These are phyloP conservation scores for Campoplex nolae DNA, from an alignment of 2,888 invertebrate genomes.

Conservation along the genomic window DNA sequence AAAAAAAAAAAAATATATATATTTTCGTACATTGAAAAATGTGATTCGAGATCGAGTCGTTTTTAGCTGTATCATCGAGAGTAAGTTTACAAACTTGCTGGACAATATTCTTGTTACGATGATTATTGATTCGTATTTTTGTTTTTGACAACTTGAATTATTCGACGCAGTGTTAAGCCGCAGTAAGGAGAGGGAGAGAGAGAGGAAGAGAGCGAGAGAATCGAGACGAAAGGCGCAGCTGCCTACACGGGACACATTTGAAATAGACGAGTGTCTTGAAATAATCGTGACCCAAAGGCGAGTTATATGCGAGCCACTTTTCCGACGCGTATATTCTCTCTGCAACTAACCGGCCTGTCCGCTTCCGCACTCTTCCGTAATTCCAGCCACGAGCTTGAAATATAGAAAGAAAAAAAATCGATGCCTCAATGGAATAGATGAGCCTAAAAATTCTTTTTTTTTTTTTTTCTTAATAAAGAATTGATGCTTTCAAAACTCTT, in stretches of 20 bases:
- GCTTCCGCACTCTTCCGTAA: slow-evolving; percentile 9
- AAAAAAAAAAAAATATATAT: background rate
- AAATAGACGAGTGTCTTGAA: slow-evolving; percentile 84
- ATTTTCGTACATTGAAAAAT: background rate
- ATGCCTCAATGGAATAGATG: background rate
- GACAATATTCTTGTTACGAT: slow-evolving; percentile 5
- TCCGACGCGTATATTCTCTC: slow-evolving; percentile 62
- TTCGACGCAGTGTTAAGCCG: slow-evolving; percentile 8
- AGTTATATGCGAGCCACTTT: slow-evolving; percentile 75
- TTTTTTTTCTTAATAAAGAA: background rate
- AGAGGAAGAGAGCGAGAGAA: slow-evolving; percentile 70
- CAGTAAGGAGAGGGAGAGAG: slow-evolving; percentile 21
- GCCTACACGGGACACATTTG: slow-evolving; percentile 80
- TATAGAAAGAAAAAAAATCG: background rate
- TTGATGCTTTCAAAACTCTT: background rate
- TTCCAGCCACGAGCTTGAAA: slow-evolving; percentile 34
- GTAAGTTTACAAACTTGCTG: background rate
- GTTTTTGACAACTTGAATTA: slow-evolving; percentile 30
- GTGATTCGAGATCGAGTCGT: background rate
- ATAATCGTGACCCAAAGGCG: slow-evolving; percentile 84
- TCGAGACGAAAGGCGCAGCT: slow-evolving; percentile 81
- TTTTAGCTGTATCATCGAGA: background rate
- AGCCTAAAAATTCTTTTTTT: background rate
- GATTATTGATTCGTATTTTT: slow-evolving; percentile 19
- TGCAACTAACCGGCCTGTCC: slow-evolving; percentile 41